Evolutionary conservation across 2,888 invertebrate genomes (phyloP).

Genomic region (Chrysina gloriosa): DNA sequence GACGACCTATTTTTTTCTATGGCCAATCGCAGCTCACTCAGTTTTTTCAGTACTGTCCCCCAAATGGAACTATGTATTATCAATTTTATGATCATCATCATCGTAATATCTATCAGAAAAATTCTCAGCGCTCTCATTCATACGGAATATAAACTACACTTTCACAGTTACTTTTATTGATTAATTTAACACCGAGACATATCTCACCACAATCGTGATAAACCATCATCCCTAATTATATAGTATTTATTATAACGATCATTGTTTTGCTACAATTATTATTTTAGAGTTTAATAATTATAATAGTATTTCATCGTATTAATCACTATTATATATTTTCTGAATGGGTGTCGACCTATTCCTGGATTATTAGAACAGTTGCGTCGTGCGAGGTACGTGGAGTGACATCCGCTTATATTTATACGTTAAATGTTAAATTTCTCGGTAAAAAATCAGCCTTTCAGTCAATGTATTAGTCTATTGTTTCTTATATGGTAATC

Average conservation of each 20-base stretch:
- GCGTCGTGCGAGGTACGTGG: slow-evolving; percentile 30
- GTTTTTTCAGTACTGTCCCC: slow-evolving; percentile 58
- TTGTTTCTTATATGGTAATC: slow-evolving; percentile 28
- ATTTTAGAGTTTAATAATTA: slow-evolving; percentile 43
- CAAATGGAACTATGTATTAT: slow-evolving; percentile 52
- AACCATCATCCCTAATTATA: slow-evolving; percentile 37
- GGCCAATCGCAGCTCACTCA: slow-evolving; percentile 44
- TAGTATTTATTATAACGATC: slow-evolving; percentile 40
- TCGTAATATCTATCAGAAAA: slow-evolving; percentile 44
- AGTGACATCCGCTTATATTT: slow-evolving; percentile 19
- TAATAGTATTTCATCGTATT: background rate
- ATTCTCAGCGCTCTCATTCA: slow-evolving; percentile 52
- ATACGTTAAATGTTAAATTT: slow-evolving; percentile 32
- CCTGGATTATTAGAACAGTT: slow-evolving; percentile 42
- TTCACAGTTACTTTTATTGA: slow-evolving; percentile 47
- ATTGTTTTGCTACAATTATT: slow-evolving; percentile 44
- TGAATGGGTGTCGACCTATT: slow-evolving; percentile 48
- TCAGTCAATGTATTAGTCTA: slow-evolving; percentile 39
- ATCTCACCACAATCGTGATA: slow-evolving; percentile 27
- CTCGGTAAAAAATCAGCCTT: slow-evolving; percentile 42
- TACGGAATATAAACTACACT: slow-evolving; percentile 49
- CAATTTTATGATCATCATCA: slow-evolving; percentile 1
- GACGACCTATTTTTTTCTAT: no score
- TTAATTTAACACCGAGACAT: slow-evolving; percentile 30
- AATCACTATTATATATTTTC: slow-evolving; percentile 31